These are phyloP conservation scores for Nomia melanderi DNA, from an alignment of 1,140 invertebrate species.

Conservation along the genomic window DNA sequence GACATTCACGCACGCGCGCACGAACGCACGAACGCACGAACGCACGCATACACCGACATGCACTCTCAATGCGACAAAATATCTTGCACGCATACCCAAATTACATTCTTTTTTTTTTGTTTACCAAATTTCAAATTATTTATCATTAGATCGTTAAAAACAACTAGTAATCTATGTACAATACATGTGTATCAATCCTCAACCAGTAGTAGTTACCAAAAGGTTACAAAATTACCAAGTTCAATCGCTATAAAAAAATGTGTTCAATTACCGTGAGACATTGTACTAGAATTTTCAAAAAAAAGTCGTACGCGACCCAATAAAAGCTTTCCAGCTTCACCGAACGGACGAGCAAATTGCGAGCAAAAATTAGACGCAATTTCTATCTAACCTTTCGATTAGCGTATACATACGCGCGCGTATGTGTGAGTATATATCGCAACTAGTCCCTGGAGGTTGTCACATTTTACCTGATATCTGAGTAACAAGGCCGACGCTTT, in stretches of 20 bases:
- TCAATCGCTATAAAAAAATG: slow-evolving; percentile 64
- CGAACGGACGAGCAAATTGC: too few species aligned
- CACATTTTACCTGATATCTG: slow-evolving; percentile 1
- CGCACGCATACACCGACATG: not conserved
- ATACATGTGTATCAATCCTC: slow-evolving; percentile 72
- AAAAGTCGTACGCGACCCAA: not conserved
- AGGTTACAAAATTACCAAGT: slow-evolving; percentile 67
- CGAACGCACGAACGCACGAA: not conserved
- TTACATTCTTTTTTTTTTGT: slow-evolving; percentile 33
- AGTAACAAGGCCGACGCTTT: slow-evolving; percentile 25
- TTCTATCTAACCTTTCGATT: not conserved
- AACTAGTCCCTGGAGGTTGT: too few species aligned
- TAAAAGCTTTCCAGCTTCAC: too few species aligned
- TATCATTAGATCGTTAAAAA: slow-evolving; percentile 70
- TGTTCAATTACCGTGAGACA: slow-evolving; percentile 62
- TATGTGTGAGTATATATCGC: not conserved
- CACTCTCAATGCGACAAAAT: slow-evolving; percentile 30
- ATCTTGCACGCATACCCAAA: slow-evolving; percentile 9
- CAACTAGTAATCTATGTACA: slow-evolving; percentile 69
- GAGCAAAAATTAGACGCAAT: too few species aligned
- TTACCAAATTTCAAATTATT: slow-evolving; percentile 58
- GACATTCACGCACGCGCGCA: not conserved
- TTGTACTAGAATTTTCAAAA: slow-evolving; percentile 2
- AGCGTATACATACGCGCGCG: not conserved
- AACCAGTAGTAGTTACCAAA: slow-evolving; percentile 68